Conservation (phyloP, 2,113 vertebrate genomes). For the Ondatra zibethicus region DNA sequence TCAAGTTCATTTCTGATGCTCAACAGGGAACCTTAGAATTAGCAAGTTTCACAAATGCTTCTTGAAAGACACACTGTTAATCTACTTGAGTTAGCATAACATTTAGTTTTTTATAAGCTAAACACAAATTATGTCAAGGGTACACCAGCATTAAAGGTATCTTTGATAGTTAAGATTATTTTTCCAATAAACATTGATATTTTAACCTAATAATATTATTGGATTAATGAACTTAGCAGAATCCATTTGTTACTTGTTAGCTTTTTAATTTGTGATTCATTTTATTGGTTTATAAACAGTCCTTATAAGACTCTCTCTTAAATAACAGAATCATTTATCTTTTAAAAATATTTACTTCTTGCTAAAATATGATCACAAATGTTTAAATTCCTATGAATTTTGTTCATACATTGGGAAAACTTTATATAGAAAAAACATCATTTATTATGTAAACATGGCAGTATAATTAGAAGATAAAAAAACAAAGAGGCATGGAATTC, state of each 20-base stretch:
- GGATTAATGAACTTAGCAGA: neutral
- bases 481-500: neutral
- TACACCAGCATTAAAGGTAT: neutral
- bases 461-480: neutral
- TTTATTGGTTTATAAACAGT: constrained; percentile 1
- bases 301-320: neutral
- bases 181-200: neutral
- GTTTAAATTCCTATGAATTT: neutral
- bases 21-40: neutral
- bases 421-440: neutral
- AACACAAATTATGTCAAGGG: neutral
- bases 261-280: neutral
- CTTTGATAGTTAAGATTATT: neutral
- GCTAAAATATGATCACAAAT: constrained; percentile 20
- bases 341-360: constrained; percentile 20
- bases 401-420: constrained; percentile 30
- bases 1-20: neutral
- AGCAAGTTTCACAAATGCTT: neutral
- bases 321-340: constrained; percentile 29
- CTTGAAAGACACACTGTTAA: neutral
- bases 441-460: neutral
- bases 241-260: neutral
- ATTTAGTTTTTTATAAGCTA: neutral
- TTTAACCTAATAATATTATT: neutral
- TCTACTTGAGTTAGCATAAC: neutral